Evolutionary conservation across 2,888 invertebrate genomes (phyloP), one percentile per base, ranked within the genome.

Genomic region (Alloscopus bannaensis): DNA sequence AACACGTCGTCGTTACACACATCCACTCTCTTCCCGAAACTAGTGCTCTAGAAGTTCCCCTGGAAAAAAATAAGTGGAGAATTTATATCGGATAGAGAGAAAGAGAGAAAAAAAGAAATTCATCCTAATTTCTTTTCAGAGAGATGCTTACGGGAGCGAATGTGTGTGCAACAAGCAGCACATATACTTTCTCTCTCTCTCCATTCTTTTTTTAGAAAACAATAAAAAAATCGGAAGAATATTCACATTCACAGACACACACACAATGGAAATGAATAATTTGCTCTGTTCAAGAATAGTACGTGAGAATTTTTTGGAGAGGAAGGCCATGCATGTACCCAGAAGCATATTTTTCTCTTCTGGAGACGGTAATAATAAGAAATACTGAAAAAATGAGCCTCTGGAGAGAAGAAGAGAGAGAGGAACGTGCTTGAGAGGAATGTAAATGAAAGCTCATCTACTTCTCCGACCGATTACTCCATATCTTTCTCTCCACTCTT

Each of bases 401-500:
- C 36, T 36, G 36, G 47, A 11, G 18, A 47, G 18, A 47, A n/a
- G n/a, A 47, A 11, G 47, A 11, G 18, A 47, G 18, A 47, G n/a
- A n/a, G 18, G 4, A 47, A 47, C 47, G 45, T 65, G 18, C 47
- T 65, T 55, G 55, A 68, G 55, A 68, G 28, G 68, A 68, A 68
- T 68, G 68, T 55, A 68, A 68, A 68, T 68, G 55, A 40, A 55
- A 55, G 47, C 47, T 47, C 47, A 47, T 47, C 47, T 47, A n/a
- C n/a, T n/a, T n/a, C n/a, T n/a, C n/a, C 47, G 18, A 47, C 47
- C 47, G 47, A 47, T 47, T 47, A 47, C 47, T 11, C 47, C 36
- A n/a, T n/a, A n/a, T n/a, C n/a, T n/a, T n/a, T n/a, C n/a, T n/a
- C 36, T 8, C 36, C 36, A 36, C 36, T 13, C 36, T n/a, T n/a